phyloP scores from a whole-genome alignment of 1,140 invertebrate species.

The Steinernema feltiae region DNA sequence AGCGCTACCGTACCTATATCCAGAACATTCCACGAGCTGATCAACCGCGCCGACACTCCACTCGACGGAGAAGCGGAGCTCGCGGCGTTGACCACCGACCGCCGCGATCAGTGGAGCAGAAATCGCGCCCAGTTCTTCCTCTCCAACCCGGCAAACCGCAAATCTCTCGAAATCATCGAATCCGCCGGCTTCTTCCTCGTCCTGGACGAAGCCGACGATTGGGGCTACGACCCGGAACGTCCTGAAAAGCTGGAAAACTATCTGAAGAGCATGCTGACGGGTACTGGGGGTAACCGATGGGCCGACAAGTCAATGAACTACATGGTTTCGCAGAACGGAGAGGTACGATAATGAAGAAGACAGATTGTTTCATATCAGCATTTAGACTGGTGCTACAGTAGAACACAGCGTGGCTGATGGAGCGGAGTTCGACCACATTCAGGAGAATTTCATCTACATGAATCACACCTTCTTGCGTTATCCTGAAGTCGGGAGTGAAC shows the following conservation, averaged over 20 bases:
- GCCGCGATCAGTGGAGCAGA: constrained; percentile 33
- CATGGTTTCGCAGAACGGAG: constrained; percentile 93
- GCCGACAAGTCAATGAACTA: constrained; percentile 93
- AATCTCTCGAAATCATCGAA: constrained; percentile 38
- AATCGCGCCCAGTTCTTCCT: constrained; percentile 47
- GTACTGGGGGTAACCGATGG: constrained; percentile 88
- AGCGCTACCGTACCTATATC: constrained; percentile 7
- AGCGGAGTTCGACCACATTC: constrained; percentile 33
- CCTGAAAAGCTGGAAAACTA: constrained; percentile 16
- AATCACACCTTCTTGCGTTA: constrained; percentile 34
- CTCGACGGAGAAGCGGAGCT: constrained; percentile 28
- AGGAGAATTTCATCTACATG: constrained; percentile 42
- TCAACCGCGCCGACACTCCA: constrained; percentile 34
- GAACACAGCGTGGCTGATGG: constrained; percentile 74
- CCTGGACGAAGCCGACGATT: constrained; percentile 26
- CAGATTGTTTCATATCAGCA: constrained; percentile 56
- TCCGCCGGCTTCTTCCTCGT: constrained; percentile 32
- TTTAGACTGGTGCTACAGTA: constrained; percentile 80
- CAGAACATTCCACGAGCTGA: constrained; percentile 39
- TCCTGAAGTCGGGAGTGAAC: background rate
- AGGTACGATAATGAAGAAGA: constrained; percentile 68
- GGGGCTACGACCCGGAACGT: constrained; percentile 21
- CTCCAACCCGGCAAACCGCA: constrained; percentile 29
- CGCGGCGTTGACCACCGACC: constrained; percentile 43
- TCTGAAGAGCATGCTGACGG: constrained; percentile 68